Conservation (phyloP, 1,140 invertebrate species). For the Cotesia chilonis region DNA sequence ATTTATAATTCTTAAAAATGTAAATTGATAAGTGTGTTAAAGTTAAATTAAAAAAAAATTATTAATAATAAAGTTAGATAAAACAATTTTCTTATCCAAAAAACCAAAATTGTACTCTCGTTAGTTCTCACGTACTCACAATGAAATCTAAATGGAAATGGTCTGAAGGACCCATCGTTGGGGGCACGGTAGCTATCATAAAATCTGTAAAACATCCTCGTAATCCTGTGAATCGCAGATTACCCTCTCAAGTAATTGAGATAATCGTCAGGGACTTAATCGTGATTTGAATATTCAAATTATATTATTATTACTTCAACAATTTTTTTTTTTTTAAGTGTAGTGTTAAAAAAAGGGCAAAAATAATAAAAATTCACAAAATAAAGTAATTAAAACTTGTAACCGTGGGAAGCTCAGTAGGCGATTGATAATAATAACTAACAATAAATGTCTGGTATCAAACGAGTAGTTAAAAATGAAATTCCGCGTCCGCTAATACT, state of each 20-base stretch:
- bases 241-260: neutral
- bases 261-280: neutral
- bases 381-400: too few relatives aligned
- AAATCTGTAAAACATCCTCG: slow-evolving; percentile 62
- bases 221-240: slow-evolving; percentile 31
- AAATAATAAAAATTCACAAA: neutral
- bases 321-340: too few relatives aligned
- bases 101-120: neutral
- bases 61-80: neutral
- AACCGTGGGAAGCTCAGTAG: too few relatives aligned
- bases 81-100: neutral
- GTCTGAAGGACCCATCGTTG: slow-evolving; percentile 54
- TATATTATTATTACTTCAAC: neutral
- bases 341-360: neutral
- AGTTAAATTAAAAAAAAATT: slow-evolving; percentile 9
- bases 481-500: too few relatives aligned
- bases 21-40: neutral
- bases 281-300: slow-evolving; percentile 25
- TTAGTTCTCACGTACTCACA: slow-evolving; percentile 53
- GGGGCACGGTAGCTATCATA: slow-evolving; percentile 62
- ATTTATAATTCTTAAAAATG: too few relatives aligned
- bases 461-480: too few relatives aligned
- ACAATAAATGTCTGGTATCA: too few relatives aligned
- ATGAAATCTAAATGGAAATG: slow-evolving; percentile 61
- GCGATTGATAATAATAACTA: too few relatives aligned